Base-by-base conservation (phyloP, 2,888 invertebrate genomes). In the Drosophila setosimentum region DNA sequence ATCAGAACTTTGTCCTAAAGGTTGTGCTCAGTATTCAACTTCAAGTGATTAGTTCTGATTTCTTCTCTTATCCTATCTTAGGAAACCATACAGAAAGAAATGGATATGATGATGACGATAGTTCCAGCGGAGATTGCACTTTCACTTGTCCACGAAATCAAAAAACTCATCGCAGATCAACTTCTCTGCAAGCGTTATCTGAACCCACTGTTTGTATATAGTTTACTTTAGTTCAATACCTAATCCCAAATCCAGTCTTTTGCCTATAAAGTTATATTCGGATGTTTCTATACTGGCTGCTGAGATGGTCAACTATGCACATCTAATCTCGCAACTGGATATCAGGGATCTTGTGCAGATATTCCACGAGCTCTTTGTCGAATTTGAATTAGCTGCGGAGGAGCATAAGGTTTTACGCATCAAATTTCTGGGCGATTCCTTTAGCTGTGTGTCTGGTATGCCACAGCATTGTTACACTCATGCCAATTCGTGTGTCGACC, bases 381-480 rank as follows among this genome's bases (percentile, higher is more conserved):
- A 96, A 91, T 98, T 98, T 91, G 98, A 98, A 93, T 96, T 96
- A 80, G 96, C 97, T 18, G 98, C 98, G 3, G 96, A 96, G 94
- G 94, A 95, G 80, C 94, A 96, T 72, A 95, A 96, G 80, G 97
- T 97, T 0, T 93, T 97, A 48, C 94, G 98, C 63, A 98, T 98
- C 60, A 98, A 98, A 91, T 97, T 98, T 87, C 94, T 98, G 66
- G 98, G 98, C 0, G 98, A 98, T 90, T 98, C 98, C 89, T 98
- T 98, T 91, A 98, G 97, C 92, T 98, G 98, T 90, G 97, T 98
- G 1, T 96, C 97, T 45, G 98, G 98, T 0, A 95, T 98, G 49
- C 97, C 97, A 0, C 94, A 95, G 24, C 95, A 96, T 0, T 96
- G 95, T 69, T 94, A 94, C 1, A 95, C 96, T 60, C 98, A 98